Percentiles rank a stretch among this genome's conserved stretches.
Conservation (phyloP, 1,140 invertebrate species). For the Dolichoris vasculosae region DNA sequence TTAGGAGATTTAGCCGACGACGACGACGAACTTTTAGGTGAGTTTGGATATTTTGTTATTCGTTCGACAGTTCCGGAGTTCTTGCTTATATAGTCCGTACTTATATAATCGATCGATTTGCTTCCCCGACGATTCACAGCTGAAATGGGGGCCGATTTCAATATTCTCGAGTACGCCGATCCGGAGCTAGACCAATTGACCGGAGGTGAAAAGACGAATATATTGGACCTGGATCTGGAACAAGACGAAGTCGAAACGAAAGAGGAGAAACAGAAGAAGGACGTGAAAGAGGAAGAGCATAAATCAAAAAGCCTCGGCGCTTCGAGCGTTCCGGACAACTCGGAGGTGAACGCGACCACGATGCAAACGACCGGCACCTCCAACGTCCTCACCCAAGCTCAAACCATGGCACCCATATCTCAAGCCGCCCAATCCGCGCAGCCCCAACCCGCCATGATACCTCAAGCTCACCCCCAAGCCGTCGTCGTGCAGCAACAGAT, state of each 20-base stretch:
- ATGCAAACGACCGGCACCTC: conserved; percentile 60
- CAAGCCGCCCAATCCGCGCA: conserved; percentile 58
- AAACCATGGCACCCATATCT: conserved; percentile 56
- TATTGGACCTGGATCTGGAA: conserved; percentile 86
- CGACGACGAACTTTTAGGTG: conserved; percentile 89
- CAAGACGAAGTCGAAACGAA: conserved; percentile 78
- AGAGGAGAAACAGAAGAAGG: conserved; percentile 76
- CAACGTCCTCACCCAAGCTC: conserved; percentile 58
- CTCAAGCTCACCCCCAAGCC: conserved; percentile 65
- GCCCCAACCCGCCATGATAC: conserved; percentile 56
- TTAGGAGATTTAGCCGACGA: conserved; percentile 87
- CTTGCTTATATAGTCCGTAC: conserved; percentile 27
- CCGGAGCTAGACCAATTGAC: conserved; percentile 90
- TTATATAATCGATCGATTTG: conserved; percentile 18
- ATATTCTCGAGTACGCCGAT: conserved; percentile 96
- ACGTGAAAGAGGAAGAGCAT: conserved; percentile 67
- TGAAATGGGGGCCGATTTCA: conserved; percentile 95
- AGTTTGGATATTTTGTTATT: conserved; percentile 34
- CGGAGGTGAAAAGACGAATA: conserved; percentile 83
- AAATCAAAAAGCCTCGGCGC: conserved; percentile 62
- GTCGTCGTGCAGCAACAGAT: conserved; percentile 73
- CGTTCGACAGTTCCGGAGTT: not conserved
- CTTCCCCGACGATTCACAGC: conserved; percentile 75
- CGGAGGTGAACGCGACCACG: conserved; percentile 55
- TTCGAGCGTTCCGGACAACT: conserved; percentile 53